These are phyloP conservation scores for Erebia epiphron DNA, from an alignment of 2,888 invertebrate genomes.

Conservation along the genomic window DNA sequence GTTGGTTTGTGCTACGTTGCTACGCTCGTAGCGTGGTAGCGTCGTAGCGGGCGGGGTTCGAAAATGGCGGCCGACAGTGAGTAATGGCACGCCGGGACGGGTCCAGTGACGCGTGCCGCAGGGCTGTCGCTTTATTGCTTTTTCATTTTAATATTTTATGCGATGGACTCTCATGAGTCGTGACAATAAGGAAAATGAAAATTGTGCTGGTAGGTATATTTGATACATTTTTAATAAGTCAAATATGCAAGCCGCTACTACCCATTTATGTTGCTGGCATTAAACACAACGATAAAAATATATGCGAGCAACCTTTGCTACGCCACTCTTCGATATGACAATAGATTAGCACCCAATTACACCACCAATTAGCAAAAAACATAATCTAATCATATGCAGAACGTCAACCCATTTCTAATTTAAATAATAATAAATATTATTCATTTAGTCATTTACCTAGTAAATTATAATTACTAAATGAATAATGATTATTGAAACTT, in stretches of 20 bases:
- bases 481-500: too few species aligned
- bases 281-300: neutral
- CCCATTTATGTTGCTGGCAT: neutral
- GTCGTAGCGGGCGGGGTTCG: slow-evolving; percentile 76
- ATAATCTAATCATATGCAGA: too few species aligned
- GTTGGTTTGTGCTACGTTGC: slow-evolving; percentile 34
- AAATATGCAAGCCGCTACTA: neutral
- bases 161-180: slow-evolving; percentile 27
- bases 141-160: slow-evolving; percentile 30
- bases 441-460: too few species aligned
- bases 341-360: too few species aligned
- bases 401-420: too few species aligned
- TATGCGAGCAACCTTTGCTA: too few species aligned
- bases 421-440: too few species aligned
- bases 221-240: slow-evolving; percentile 18
- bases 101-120: slow-evolving; percentile 80
- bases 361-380: too few species aligned
- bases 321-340: too few species aligned
- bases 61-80: slow-evolving; percentile 81
- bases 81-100: slow-evolving; percentile 79
- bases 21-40: slow-evolving; percentile 64
- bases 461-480: too few species aligned
- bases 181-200: slow-evolving; percentile 23
- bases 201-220: slow-evolving; percentile 13
- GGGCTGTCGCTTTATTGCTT: slow-evolving; percentile 58